Evolutionary conservation across 30 jellyfish, hydroid and myxozoan species (phyloP).

Genomic region (Phacellophora camtschatica): DNA sequence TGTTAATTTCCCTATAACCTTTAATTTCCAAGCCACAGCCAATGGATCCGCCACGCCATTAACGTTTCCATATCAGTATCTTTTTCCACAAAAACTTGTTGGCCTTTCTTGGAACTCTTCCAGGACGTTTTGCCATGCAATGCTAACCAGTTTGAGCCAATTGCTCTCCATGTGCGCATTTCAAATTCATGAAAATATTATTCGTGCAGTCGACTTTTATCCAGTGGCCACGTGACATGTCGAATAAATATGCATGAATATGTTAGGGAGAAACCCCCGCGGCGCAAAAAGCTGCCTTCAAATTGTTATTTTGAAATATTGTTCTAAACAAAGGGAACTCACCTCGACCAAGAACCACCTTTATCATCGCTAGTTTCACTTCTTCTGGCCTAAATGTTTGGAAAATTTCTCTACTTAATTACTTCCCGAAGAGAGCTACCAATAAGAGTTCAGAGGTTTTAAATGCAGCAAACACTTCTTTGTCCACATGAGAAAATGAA

Average conservation of each 20-base stretch:
- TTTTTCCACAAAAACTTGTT: slow-evolving; percentile 2
- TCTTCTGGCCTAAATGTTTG: background rate
- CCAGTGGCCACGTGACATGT: too few species aligned
- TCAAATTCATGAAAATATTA: background rate
- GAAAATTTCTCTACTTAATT: background rate
- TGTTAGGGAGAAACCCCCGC: background rate
- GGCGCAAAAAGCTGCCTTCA: background rate
- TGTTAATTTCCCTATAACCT: background rate
- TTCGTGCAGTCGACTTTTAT: too few species aligned
- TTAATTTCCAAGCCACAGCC: slow-evolving; percentile 3
- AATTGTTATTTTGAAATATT: too few species aligned
- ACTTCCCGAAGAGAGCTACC: background rate
- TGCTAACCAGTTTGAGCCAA: slow-evolving; percentile 8
- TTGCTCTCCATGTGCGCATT: background rate
- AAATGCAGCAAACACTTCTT: background rate
- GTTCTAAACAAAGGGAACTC: too few species aligned
- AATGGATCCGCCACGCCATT: background rate
- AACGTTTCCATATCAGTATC: background rate
- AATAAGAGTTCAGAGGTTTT: slow-evolving; percentile 5
- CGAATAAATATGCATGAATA: too few species aligned
- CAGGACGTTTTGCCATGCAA: slow-evolving; percentile 28
- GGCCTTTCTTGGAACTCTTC: slow-evolving; percentile 21
- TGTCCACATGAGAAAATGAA: background rate
- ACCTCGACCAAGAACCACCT: background rate
- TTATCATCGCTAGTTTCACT: background rate